Evolutionary conservation across 2,113 vertebrate species (phyloP).

Genomic region (Danio rerio): GRCz12tu NC_133185.1:32410001-32410500

Average conservation of each 20-base stretch:
- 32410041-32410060: slow-evolving; percentile 73
- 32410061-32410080: slow-evolving; percentile 10
- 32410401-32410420: slow-evolving; percentile 70
- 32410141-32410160: slow-evolving; percentile 44
- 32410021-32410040: slow-evolving; percentile 66
- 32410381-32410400: slow-evolving; percentile 75
- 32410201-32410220: background rate
- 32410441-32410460: slow-evolving; percentile 89
- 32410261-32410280: slow-evolving; percentile 95
- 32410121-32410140: slow-evolving; percentile 12
- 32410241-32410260: slow-evolving; percentile 74
- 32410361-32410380: slow-evolving; percentile 82
- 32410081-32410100: slow-evolving; percentile 27
- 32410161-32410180: slow-evolving; percentile 49
- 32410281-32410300: slow-evolving; percentile 78
- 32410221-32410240: background rate
- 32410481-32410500: slow-evolving; percentile 87
- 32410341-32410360: slow-evolving; percentile 84
- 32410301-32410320: slow-evolving; percentile 77
- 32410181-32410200: background rate
- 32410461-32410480: slow-evolving; percentile 82
- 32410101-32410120: background rate
- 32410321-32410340: slow-evolving; percentile 90
- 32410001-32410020: slow-evolving; percentile 62
- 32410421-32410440: slow-evolving; percentile 85